Evolutionary conservation across 2,888 invertebrate species (phyloP), one percentile per base, ranked within the genome.

Genomic region (Cephus rjabovi): DNA sequence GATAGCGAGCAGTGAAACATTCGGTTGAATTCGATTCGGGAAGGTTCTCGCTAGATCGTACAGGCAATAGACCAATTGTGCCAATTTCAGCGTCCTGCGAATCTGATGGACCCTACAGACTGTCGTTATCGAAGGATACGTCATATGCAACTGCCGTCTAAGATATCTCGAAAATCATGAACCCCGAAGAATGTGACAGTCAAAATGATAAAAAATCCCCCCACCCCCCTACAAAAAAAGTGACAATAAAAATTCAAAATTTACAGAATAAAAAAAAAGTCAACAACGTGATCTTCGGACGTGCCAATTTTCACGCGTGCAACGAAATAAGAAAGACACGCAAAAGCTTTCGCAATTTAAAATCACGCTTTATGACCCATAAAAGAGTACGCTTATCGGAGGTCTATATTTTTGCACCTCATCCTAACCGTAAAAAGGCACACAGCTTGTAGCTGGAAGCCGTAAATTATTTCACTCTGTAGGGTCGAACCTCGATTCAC

Each of bases 331-430:
- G 56, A 56, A 56, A 23, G 23, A 23, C 56, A 23, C 56, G 56
- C 23, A 56, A 56, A 56, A 56, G 56, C 56, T 56, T 56, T 56
- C 56, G 9, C 15, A 30, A 71, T 71, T 71, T 31, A 31, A 71
- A 71, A 33, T 71, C 71, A 23, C 12, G 31, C 33, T 71, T 71
- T 71, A 71, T 9, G 33, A 33, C 12, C 71, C 71, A 71, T 71
- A 33, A 71, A 71, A 71, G 33, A 71, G 31, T 31, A 56, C 31
- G 73, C 74, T 80, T 79, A 69, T 83, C 80, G 12, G 80, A 79
- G 33, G 75, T 68, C 56, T 76, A 34, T 69, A 69, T 75, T 56
- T 80, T 81, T 12, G 79, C 23, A 23, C 81, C 73, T 83, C 81
- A 34, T 81, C 77, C 4, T 74, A 74, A 76, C 81, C 83, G 33